Evolutionary conservation across 2,797 vertebrate species (phyloP).

Genomic region (Danionella dracula): DNA sequence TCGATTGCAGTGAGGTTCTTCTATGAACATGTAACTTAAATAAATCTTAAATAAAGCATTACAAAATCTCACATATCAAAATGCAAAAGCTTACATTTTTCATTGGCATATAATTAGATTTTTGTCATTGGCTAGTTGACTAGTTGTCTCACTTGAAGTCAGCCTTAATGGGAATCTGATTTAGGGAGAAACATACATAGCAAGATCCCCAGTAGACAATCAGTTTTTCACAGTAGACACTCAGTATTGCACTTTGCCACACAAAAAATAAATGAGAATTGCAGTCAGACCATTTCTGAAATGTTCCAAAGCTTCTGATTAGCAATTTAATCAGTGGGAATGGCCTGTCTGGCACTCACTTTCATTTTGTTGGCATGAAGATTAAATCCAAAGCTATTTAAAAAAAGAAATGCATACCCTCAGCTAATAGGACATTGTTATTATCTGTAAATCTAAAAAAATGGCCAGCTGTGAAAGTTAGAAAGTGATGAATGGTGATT

Average conservation of each 20-base stretch:
- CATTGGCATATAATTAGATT: too few relatives aligned
- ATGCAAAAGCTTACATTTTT: too few relatives aligned
- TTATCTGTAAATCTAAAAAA: slow-evolving; percentile 3
- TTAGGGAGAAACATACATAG: not conserved
- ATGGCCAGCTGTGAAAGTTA: not conserved
- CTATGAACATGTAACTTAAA: too few relatives aligned
- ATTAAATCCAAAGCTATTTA: not conserved
- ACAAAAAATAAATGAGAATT: not conserved
- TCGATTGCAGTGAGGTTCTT: too few relatives aligned
- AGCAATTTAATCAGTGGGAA: slow-evolving; percentile 6
- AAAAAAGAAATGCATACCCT: slow-evolving; percentile 2
- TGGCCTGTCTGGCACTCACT: not conserved
- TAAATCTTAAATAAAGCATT: too few relatives aligned
- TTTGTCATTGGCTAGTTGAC: not conserved
- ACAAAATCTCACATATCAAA: too few relatives aligned
- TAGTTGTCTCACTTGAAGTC: not conserved
- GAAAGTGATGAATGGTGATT: slow-evolving; percentile 11
- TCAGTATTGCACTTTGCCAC: not conserved
- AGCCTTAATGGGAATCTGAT: not conserved
- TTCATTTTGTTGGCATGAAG: not conserved
- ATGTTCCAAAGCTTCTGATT: not conserved
- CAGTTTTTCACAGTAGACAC: not conserved
- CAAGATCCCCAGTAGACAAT: not conserved
- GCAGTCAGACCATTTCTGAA: not conserved
- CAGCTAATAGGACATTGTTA: slow-evolving; percentile 8